Percentiles rank a stretch among this genome's conserved stretches.
Evolutionary conservation across 2,797 vertebrate genomes (phyloP).

Genomic region (Amblyraja radiata): DNA sequence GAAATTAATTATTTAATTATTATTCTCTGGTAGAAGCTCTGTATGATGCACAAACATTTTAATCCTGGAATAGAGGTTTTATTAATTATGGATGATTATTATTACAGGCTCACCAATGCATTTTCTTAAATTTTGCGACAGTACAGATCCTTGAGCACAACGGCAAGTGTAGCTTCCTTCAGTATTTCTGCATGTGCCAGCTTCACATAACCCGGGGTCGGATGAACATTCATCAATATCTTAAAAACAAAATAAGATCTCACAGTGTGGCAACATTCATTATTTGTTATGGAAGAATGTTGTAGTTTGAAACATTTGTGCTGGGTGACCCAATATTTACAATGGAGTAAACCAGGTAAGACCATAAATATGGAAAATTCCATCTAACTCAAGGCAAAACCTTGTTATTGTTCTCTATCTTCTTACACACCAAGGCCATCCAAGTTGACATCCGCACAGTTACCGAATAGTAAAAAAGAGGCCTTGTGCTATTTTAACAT

Average conservation of each 20-base stretch:
- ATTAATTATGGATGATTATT: conserved; percentile 41
- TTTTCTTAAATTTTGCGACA: conserved; percentile 78
- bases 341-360: neutral
- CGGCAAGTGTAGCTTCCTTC: conserved; percentile 83
- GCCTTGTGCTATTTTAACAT: too few species aligned
- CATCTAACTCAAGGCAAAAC: neutral
- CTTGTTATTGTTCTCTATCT: neutral
- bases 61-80: conserved; percentile 38
- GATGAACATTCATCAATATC: conserved; percentile 89
- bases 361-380: neutral
- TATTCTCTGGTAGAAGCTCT: neutral
- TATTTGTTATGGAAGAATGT: neutral
- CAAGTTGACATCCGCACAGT: neutral
- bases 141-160: conserved; percentile 82
- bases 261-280: neutral
- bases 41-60: conserved; percentile 38
- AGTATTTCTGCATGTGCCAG: conserved; percentile 86
- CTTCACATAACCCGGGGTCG: conserved; percentile 76
- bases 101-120: conserved; percentile 74
- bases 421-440: neutral
- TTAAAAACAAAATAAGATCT: conserved; percentile 49
- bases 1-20: neutral
- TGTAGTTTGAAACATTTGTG: neutral
- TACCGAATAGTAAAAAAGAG: neutral
- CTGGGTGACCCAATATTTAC: neutral